phyloP scores from a whole-genome alignment of 2,888 invertebrate genomes.

The Eulithis testata region DNA sequence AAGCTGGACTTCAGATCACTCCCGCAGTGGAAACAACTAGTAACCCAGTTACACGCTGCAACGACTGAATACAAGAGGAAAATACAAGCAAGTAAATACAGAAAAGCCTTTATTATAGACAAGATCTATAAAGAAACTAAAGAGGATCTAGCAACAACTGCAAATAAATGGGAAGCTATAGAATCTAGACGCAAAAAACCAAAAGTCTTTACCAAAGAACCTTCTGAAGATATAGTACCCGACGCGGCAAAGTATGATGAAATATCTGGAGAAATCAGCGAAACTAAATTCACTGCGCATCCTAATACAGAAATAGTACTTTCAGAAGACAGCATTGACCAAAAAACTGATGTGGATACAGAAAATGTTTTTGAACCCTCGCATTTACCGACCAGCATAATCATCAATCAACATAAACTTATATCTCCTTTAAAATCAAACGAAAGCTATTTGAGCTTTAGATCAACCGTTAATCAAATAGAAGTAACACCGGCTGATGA shows the following conservation, averaged over 20 bases:
- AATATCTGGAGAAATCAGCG: conserved; percentile 41
- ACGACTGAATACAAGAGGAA: conserved; percentile 56
- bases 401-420: conserved; percentile 60
- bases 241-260: conserved; percentile 33
- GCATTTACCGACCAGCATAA: conserved; percentile 53
- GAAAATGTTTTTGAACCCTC: conserved; percentile 36
- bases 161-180: conserved; percentile 57
- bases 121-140: conserved; percentile 61
- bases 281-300: conserved; percentile 48
- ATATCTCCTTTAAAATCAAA: conserved; percentile 55
- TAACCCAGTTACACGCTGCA: conserved; percentile 56
- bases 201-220: conserved; percentile 21
- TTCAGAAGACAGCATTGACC: conserved; percentile 28
- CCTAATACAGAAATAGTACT: conserved; percentile 61
- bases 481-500: conserved; percentile 29
- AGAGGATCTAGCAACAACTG: conserved; percentile 60
- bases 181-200: conserved; percentile 39
- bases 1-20: conserved; percentile 57
- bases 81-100: conserved; percentile 56
- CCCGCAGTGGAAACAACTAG: conserved; percentile 63
- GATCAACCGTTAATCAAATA: conserved; percentile 25
- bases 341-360: conserved; percentile 39
- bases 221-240: conserved; percentile 16
- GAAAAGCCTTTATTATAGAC: conserved; percentile 62
- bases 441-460: conserved; percentile 44